Evolutionary conservation across 2,113 vertebrate species (phyloP), one percentile per base, ranked within the genome.

Genomic region (Synchiropus splendidus): DNA sequence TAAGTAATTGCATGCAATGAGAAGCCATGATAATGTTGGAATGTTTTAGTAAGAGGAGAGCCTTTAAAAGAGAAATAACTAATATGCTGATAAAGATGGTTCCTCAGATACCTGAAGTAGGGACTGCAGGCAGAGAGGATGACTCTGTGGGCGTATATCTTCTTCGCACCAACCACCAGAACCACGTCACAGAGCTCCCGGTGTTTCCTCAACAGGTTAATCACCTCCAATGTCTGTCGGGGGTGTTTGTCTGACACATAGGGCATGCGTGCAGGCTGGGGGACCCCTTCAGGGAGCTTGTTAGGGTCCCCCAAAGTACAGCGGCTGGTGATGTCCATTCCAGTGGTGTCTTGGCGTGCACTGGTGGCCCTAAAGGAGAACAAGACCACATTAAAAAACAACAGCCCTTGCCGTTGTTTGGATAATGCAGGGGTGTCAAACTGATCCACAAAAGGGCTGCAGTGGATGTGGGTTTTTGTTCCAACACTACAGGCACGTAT

Each of bases 321-420:
- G 69, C 94, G 94, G 84, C 91, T 98, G 60, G 94, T 98, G 77
- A 98, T 96, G 48, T 99, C 95, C 93, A 98, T 98, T 85, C 91
- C 94, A 75, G 92, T 93, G 78, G 90, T 88, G 88, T 98, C 94
- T 89, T 89, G 89, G 61, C 93, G 92, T 86, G 88, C 87, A 61
- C 81, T 92, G 79, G 89, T 84, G 84, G 87, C 92, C 94, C 95
- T 81, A 32, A 32, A 51, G 2, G 27, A n/a, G 6, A 54, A 48
- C 0, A 16, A 33, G 12, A 46, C 8, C 21, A n/a, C n/a, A n/a
- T 27, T 27, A 27, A 27, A 5, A 27, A 4, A 27, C 4, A 4
- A 27, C 4, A 27, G 21, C 21, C 8, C 8, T 27, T 27, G 8
- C 21, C 4, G 21, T 27, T n/a, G n/a, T n/a, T n/a, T n/a, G n/a